Evolutionary conservation across 2,113 vertebrate species (phyloP).

Genomic region (Pimephales promelas): DNA sequence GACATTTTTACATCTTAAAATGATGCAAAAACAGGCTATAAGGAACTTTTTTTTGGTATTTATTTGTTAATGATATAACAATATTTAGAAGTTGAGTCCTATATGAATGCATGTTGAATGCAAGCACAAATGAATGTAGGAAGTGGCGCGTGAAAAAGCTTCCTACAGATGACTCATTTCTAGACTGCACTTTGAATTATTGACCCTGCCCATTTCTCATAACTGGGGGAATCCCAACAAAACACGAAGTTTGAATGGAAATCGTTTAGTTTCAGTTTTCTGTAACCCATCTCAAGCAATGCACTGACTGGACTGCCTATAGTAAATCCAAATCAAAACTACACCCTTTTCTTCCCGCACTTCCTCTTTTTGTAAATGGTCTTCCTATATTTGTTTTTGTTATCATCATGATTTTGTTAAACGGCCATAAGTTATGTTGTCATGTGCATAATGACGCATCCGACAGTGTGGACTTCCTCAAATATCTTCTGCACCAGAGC

Average conservation of each 20-base stretch:
- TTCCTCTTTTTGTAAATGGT: neutral
- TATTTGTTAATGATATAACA: too few species aligned
- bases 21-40: neutral
- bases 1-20: neutral
- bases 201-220: too few species aligned
- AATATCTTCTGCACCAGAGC: neutral
- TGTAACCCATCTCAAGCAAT: neutral
- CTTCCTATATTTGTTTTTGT: neutral
- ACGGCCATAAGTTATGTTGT: neutral
- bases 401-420: neutral
- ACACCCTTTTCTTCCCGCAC: neutral
- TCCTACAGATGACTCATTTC: neutral
- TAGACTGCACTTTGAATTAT: neutral
- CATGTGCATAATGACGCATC: neutral
- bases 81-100: too few species aligned
- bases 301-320: neutral
- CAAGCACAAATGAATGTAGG: neutral
- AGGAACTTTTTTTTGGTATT: too few species aligned
- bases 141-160: neutral
- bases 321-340: neutral
- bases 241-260: neutral
- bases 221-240: neutral
- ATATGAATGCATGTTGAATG: too few species aligned
- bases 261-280: neutral
- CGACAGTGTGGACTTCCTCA: conserved; percentile 20